A percentile compares a stretch with the other conserved stretches of the same genome.
These are phyloP conservation scores for Solea senegalensis DNA, from an alignment of 2,113 vertebrate genomes.

Conservation along the genomic window DNA sequence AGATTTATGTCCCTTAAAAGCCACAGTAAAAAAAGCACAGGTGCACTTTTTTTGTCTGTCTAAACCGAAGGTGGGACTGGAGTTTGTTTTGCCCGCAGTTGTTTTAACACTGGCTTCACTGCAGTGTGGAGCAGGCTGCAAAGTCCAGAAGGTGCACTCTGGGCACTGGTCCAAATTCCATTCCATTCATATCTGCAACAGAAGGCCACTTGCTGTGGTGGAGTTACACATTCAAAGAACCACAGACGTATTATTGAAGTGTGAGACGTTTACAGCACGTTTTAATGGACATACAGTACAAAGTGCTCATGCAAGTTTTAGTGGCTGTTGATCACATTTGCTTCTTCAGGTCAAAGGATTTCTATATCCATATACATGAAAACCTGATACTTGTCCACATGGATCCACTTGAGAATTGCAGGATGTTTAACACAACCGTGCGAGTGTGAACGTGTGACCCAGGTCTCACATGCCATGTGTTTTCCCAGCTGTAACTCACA, in stretches of 20 bases:
- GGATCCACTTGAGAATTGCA: constrained; percentile 40
- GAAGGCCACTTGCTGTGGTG: constrained; percentile 51
- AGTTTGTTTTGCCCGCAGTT: constrained; percentile 8
- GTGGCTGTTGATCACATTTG: constrained; percentile 14
- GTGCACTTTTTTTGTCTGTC: not conserved
- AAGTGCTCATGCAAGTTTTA: constrained; percentile 18
- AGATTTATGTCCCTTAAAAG: constrained; percentile 57
- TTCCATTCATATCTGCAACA: constrained; percentile 67
- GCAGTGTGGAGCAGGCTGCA: not conserved
- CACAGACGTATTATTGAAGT: constrained; percentile 26
- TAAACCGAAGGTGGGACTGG: not conserved
- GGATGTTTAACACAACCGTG: constrained; percentile 62
- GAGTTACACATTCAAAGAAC: constrained; percentile 44
- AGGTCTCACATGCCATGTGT: constrained; percentile 47
- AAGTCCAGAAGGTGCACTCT: constrained; percentile 57
- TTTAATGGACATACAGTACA: constrained; percentile 1
- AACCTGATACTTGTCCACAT: constrained; percentile 38
- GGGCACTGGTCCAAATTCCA: constrained; percentile 58
- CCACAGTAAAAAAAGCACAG: constrained; percentile 32
- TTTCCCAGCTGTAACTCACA: constrained; percentile 72
- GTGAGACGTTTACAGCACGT: constrained; percentile 30
- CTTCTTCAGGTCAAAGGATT: constrained; percentile 30
- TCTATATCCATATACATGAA: constrained; percentile 47
- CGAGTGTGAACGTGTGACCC: constrained; percentile 34
- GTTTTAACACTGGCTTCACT: not conserved